Conservation (phyloP, 2,888 invertebrate genomes). For the Macrostomum cliftonense region DNA sequence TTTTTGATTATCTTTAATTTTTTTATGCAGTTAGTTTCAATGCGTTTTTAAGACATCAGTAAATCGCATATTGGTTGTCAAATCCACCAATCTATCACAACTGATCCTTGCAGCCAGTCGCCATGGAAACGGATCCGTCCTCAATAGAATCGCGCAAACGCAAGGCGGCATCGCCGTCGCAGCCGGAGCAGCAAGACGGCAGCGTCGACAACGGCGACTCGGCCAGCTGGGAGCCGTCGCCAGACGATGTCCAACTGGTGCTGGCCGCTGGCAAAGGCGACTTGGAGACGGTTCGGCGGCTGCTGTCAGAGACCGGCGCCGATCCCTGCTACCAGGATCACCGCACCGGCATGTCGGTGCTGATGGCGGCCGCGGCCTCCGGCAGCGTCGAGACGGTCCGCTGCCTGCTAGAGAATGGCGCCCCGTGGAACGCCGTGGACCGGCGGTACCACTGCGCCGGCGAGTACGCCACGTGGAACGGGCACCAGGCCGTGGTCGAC, state of each 20-base stretch:
- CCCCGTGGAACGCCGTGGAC: slow-evolving; percentile 12
- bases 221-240: background rate
- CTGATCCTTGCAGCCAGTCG: no score
- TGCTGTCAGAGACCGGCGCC: background rate
- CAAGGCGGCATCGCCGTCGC: no score
- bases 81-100: no score
- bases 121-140: no score
- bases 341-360: slow-evolving; percentile 10
- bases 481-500: slow-evolving; percentile 9
- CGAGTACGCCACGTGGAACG: slow-evolving; percentile 10
- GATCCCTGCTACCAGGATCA: slow-evolving; percentile 7
- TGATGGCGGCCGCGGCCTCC: slow-evolving; percentile 10
- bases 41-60: no score
- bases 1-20: no score
- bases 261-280: slow-evolving; percentile 1
- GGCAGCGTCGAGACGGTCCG: slow-evolving; percentile 5
- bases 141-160: no score
- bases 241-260: slow-evolving; percentile 5
- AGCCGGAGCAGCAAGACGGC: background rate
- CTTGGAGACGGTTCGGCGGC: background rate
- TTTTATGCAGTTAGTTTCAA: no score
- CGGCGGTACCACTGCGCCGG: slow-evolving; percentile 9
- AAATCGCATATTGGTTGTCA: no score
- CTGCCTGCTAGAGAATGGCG: slow-evolving; percentile 8
- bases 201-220: background rate